Evolutionary conservation across 2,797 vertebrate genomes (phyloP).

Genomic region (Pipistrellus nathusii): DNA sequence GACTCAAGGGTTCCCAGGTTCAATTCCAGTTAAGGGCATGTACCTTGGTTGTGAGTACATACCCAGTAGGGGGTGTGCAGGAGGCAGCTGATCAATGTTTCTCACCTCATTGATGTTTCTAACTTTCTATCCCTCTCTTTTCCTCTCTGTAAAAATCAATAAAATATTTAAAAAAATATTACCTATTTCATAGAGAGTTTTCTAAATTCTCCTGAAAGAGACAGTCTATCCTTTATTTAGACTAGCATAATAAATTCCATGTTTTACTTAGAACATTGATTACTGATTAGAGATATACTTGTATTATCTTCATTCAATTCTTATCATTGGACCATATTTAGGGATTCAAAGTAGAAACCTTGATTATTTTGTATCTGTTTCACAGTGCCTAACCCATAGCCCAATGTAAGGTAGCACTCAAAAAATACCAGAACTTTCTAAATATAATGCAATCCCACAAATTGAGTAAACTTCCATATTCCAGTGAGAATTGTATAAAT

Average conservation of each 20-base stretch:
- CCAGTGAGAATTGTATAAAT: conserved; percentile 1
- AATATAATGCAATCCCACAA: neutral
- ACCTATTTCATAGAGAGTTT: neutral
- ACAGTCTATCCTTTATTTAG: neutral
- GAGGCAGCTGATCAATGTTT: too few relatives aligned
- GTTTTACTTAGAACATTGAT: neutral
- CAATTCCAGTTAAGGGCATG: too few relatives aligned
- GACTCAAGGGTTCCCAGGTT: too few relatives aligned
- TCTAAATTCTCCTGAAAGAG: conserved; percentile 4
- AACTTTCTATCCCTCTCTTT: too few relatives aligned
- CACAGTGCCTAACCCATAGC: neutral
- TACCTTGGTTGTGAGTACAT: too few relatives aligned
- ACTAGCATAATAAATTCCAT: neutral
- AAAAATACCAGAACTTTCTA: neutral
- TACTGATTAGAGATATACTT: neutral
- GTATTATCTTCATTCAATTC: neutral
- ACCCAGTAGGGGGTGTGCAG: too few relatives aligned
- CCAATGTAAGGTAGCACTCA: neutral
- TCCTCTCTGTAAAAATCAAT: too few relatives aligned
- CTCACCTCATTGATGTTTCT: too few relatives aligned
- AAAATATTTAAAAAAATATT: neutral
- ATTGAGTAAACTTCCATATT: neutral
- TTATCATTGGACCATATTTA: neutral
- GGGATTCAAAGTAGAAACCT: neutral
- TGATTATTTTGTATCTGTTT: neutral